Evolutionary conservation across 2,113 vertebrate genomes (phyloP).

Genomic region (Budorcas taxicolor): DNA sequence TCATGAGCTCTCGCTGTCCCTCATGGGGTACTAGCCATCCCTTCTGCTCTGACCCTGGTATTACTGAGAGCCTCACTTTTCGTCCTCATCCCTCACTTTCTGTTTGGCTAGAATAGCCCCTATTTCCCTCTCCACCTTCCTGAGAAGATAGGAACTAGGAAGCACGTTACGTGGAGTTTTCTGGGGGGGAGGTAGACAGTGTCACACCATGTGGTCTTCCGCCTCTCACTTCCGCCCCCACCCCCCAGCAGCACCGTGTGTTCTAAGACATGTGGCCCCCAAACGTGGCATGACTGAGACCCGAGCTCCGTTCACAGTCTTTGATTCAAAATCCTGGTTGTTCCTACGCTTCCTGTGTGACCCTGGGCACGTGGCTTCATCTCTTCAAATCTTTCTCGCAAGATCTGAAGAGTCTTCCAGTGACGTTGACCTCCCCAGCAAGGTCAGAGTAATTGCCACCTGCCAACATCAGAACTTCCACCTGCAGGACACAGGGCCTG

Average conservation of each 20-base stretch:
- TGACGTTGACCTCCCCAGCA: not conserved
- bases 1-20: fast-evolving
- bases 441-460: not conserved
- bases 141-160: not conserved
- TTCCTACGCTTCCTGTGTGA: not conserved
- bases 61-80: fast-evolving
- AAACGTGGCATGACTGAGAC: fast-evolving
- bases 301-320: too few relatives aligned
- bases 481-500: not conserved
- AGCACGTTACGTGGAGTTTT: not conserved
- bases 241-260: fast-evolving
- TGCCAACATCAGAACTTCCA: not conserved
- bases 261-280: not conserved
- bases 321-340: not conserved
- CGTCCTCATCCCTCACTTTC: not conserved
- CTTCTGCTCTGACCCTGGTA: not conserved
- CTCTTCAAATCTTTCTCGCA: not conserved
- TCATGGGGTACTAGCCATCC: too few relatives aligned
- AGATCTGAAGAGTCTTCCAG: not conserved
- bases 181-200: fast-evolving
- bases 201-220: fast-evolving
- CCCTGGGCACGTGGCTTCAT: fast-evolving
- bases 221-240: fast-evolving
- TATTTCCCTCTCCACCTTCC: not conserved
- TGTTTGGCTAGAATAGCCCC: too few relatives aligned